Base-by-base conservation (phyloP, 2,113 vertebrate species). In the Scortum barcoo region DNA sequence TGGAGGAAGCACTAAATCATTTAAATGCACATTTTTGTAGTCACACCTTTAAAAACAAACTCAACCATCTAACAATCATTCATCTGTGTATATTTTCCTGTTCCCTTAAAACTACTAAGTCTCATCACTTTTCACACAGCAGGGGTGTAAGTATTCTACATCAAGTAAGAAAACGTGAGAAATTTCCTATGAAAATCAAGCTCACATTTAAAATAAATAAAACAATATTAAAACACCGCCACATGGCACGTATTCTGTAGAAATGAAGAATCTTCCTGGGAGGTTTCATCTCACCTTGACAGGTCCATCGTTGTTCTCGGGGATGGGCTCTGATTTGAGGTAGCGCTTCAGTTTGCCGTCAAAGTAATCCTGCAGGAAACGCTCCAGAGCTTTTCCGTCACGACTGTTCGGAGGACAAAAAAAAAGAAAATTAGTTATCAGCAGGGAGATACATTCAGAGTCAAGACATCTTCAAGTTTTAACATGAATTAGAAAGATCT, bases 311-410 rank as follows among this genome's bases (percentile, higher is more conserved):
- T 99, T 99, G 93, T 80, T 96, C 71, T 99, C 97, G 58, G 98
- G 98, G 46, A 99, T 78, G 20, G 97, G 94, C 82, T 99, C 98
- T 0, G 98, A 99, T 78, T 99, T 99, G 53, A 99, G 93, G 76
- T 99, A 99, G 80, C 95, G 97, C 93, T 99, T 99, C 90, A 99
- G 79, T 4, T 93, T 97, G 48, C 97, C 98, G 80, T 96, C 97
- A 1, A 99, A 99, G 81, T 98, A 99, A 89, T 96, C 94, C 81
- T 97, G 95, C 80, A 99, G 94, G 93, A 99, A 99, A 72, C 95
- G 94, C 89, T 99, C 97, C 88, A 99, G 95, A 77, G 97, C 96
- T 85, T 97, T 98, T 40, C 98, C 98, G 20, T 99, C 98, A 33
- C 97, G 97, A 26, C 98, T 99, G 87, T 70, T 90, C 1, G 72